These are phyloP conservation scores for Adoxophyes honmai DNA, from an alignment of 1,140 invertebrate genomes.

Conservation along the genomic window DNA sequence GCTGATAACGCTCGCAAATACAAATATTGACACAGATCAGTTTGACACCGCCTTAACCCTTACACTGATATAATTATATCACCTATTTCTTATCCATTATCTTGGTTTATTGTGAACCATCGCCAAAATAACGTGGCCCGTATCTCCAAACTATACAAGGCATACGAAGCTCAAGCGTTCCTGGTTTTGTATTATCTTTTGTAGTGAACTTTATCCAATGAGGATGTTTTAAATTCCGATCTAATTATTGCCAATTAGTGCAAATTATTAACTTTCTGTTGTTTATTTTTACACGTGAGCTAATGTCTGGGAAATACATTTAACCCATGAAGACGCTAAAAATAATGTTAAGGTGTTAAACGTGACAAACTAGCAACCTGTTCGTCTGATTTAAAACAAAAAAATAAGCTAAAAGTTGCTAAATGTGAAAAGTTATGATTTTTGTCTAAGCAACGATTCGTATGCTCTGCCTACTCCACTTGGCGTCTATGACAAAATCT, in stretches of 20 bases:
- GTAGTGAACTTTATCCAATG: constrained; percentile 4
- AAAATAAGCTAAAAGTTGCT: too few species aligned
- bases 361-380: too few species aligned
- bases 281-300: neutral
- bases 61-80: constrained; percentile 48
- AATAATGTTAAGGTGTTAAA: too few species aligned
- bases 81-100: constrained; percentile 55
- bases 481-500: too few species aligned
- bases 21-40: constrained; percentile 64
- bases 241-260: neutral
- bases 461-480: too few species aligned
- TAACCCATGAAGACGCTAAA: too few species aligned
- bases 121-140: neutral
- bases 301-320: too few species aligned
- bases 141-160: too few species aligned
- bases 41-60: constrained; percentile 62
- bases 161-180: neutral
- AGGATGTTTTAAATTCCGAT: constrained; percentile 12
- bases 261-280: neutral
- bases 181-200: constrained; percentile 5
- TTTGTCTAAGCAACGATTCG: too few species aligned
- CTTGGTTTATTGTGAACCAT: constrained; percentile 43
- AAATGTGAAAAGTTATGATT: too few species aligned
- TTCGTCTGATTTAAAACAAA: too few species aligned
- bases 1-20: constrained; percentile 31